Base-by-base conservation (phyloP, 1,140 invertebrate genomes). In the Anadara kagoshimensis region DNA sequence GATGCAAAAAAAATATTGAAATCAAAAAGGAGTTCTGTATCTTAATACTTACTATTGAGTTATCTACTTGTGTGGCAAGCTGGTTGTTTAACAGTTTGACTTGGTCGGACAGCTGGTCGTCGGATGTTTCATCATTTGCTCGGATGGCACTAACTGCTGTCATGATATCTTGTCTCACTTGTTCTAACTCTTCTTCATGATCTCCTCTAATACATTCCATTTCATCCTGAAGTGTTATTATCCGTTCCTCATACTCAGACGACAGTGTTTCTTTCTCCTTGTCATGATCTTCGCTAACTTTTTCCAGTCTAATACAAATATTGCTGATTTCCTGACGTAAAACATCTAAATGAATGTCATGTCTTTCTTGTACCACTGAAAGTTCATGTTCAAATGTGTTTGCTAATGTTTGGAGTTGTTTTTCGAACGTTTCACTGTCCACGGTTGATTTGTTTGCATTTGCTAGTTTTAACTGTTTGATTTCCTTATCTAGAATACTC, bases 91-190 rank as follows among this genome's bases (percentile, higher is more conserved):
- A 76, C 45, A 68, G 67, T 36, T 81, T 78, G 45, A 81, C 59
- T n/a, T n/a, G n/a, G n/a, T n/a, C n/a, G n/a, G n/a, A n/a, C n/a
- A n/a, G n/a, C 54, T 81, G 78, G 16, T 75, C 75, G 51, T 83
- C 84, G 14, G 79, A 78, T 47, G 82, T 70, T 43, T 85, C 83
- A 43, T 87, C 85, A 64, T 82, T 85, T 20, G 81, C 83, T 45
- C 76, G 73, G 53, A 87, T 85, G 18, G 85, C 85, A 78, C 82
- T 79, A 5, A 87, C 85, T 20, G 85, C 84, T 36, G 83, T 87
- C 69, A 85, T 80, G 47, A 87, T 83, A 64, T 87, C 85, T 67
- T 85, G 83, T 43, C 83, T 78, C 24, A 84, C 79, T 59, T 85
- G 79, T 41, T 85, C 85, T 26, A 85, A 67, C 61, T 87, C 85